phyloP scores from a whole-genome alignment of 2,113 vertebrate genomes.

The Xenus cinereus region DNA sequence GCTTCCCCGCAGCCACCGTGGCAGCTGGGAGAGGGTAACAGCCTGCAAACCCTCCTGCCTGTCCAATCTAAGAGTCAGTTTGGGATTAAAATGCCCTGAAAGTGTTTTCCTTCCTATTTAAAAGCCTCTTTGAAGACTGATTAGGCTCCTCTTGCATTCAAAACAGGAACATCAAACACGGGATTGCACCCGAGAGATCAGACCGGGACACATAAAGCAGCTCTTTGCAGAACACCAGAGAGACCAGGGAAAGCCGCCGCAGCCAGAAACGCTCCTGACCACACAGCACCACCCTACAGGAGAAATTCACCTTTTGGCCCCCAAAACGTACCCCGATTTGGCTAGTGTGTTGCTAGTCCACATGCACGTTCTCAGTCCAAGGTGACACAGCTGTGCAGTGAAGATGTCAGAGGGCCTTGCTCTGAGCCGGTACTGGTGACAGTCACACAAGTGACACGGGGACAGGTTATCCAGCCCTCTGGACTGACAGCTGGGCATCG shows the following conservation, averaged over 20 bases:
- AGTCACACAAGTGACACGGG: fast-evolving
- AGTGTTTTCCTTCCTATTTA: not conserved
- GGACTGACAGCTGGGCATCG: not conserved
- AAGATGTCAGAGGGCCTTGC: not conserved
- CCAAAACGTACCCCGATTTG: not conserved
- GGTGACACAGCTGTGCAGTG: not conserved
- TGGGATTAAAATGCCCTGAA: not conserved
- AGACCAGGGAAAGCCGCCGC: not conserved
- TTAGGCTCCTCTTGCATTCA: not conserved
- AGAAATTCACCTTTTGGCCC: not conserved
- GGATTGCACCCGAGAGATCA: not conserved
- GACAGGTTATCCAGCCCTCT: not conserved
- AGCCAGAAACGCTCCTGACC: not conserved
- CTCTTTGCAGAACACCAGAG: not conserved
- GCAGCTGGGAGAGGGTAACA: fast-evolving
- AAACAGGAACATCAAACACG: not conserved
- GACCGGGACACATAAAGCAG: not conserved
- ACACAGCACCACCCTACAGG: not conserved
- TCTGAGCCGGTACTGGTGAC: fast-evolving
- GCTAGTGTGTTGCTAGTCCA: not conserved
- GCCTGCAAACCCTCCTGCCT: not conserved
- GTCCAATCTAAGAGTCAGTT: not conserved
- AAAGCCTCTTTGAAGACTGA: not conserved
- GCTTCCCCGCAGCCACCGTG: not conserved
- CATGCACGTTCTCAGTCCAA: not conserved